A percentile compares a stretch with the other conserved stretches of the same genome.
Evolutionary conservation across 1,140 invertebrate species (phyloP).

Genomic region (Tribolium castaneum): DNA sequence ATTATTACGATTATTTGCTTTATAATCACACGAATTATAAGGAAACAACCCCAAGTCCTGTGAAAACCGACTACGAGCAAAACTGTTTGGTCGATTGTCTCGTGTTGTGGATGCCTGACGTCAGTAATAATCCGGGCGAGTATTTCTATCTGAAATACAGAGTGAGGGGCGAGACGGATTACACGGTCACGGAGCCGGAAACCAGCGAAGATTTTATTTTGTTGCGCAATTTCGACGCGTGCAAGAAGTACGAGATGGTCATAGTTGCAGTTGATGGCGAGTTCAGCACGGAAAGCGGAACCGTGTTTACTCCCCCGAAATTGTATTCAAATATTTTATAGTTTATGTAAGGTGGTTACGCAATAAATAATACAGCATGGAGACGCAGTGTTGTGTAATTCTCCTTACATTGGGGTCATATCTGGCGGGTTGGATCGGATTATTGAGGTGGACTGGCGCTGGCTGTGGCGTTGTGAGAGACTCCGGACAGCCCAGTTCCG

Average conservation of each 20-base stretch:
- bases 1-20: constrained; percentile 46
- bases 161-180: constrained; percentile 75
- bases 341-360: background rate
- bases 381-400: background rate
- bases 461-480: constrained; percentile 31
- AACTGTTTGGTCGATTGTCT: constrained; percentile 79
- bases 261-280: constrained; percentile 94
- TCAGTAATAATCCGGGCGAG: constrained; percentile 80
- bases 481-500: constrained; percentile 79
- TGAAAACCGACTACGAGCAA: constrained; percentile 22
- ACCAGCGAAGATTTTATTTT: constrained; percentile 72
- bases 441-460: constrained; percentile 10
- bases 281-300: constrained; percentile 76
- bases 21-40: constrained; percentile 38
- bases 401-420: constrained; percentile 48
- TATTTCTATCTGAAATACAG: constrained; percentile 92
- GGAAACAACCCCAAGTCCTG: constrained; percentile 22
- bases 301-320: constrained; percentile 55
- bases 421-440: constrained; percentile 19
- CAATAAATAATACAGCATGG: background rate
- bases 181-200: constrained; percentile 71
- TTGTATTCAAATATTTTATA: constrained; percentile 28
- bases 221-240: constrained; percentile 82
- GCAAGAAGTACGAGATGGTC: constrained; percentile 88
- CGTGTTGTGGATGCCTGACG: constrained; percentile 84